Evolutionary conservation across 2,888 invertebrate species (phyloP).

Genomic region (Harpagoxenus sublaevis): DNA sequence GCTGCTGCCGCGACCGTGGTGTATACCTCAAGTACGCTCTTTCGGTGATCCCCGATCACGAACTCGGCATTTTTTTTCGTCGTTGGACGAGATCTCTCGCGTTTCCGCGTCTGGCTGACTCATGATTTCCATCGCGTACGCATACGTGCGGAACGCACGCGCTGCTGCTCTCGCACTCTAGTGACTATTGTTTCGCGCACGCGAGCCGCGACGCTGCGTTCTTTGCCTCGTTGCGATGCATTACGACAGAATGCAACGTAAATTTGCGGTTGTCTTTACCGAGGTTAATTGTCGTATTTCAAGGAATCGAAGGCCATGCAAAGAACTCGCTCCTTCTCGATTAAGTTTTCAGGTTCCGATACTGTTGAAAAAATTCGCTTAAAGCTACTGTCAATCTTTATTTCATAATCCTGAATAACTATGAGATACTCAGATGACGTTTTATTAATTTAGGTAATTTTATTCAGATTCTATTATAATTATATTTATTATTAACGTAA

Average conservation of each 20-base stretch:
- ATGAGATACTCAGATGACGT: background rate
- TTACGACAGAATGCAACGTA: conserved; percentile 5
- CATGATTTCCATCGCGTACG: conserved; percentile 30
- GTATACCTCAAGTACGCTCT: background rate
- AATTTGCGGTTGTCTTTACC: conserved; percentile 3
- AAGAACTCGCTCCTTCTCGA: background rate
- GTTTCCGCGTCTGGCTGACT: conserved; percentile 22
- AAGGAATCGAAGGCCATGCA: background rate
- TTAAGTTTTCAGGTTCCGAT: background rate
- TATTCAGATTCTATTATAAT: background rate
- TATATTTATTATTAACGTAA: background rate
- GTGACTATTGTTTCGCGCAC: conserved; percentile 37
- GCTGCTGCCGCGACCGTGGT: too few relatives aligned
- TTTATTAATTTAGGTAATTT: background rate
- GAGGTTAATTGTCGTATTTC: background rate
- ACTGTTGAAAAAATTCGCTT: background rate
- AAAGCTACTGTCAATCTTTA: background rate
- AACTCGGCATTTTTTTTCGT: conserved; percentile 43
- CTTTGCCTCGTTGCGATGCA: conserved; percentile 40
- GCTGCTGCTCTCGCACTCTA: background rate
- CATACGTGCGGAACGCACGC: conserved; percentile 2
- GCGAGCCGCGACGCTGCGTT: conserved; percentile 17
- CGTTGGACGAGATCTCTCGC: conserved; percentile 28
- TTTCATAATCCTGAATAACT: background rate
- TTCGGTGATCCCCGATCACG: conserved; percentile 42